These are phyloP conservation scores for Dendronephthya gigantea DNA, from an alignment of 64 coral and sea anemone genomes.

Conservation along the genomic window DNA sequence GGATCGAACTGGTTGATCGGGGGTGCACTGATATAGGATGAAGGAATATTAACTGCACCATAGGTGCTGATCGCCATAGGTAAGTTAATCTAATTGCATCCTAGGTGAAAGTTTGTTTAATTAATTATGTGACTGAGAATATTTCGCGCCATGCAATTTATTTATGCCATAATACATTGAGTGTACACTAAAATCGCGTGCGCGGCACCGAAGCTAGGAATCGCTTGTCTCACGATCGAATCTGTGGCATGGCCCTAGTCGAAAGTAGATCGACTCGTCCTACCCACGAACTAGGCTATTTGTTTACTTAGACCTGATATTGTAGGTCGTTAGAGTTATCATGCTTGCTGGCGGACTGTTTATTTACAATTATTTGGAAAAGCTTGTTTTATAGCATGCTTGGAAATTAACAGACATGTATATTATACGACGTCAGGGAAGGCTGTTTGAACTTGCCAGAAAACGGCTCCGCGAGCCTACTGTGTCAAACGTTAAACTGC, in stretches of 20 bases:
- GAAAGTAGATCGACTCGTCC: too few species aligned
- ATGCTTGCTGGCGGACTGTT: not conserved
- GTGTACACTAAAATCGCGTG: not conserved
- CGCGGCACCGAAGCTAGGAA: too few species aligned
- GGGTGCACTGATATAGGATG: too few species aligned
- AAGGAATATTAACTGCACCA: not conserved
- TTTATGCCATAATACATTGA: too few species aligned
- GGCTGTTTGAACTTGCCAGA: not conserved
- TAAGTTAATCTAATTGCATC: not conserved
- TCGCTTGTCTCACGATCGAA: too few species aligned
- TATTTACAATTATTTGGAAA: not conserved
- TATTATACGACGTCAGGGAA: too few species aligned
- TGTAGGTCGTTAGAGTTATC: not conserved
- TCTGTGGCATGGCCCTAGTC: too few species aligned
- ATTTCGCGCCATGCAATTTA: not conserved
- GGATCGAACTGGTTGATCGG: too few species aligned
- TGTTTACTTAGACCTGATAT: not conserved
- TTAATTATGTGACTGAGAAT: not conserved
- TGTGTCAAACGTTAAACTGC: not conserved
- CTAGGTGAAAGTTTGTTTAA: not conserved
- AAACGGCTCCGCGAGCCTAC: not conserved
- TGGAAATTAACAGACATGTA: too few species aligned
- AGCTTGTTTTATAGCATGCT: too few species aligned
- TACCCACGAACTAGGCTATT: too few species aligned
- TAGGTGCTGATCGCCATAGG: not conserved